A percentile compares a stretch with the other conserved stretches of the same genome.
Evolutionary conservation across 1,140 invertebrate genomes (phyloP).

Genomic region (Cyrtorhinus lividipennis): DNA sequence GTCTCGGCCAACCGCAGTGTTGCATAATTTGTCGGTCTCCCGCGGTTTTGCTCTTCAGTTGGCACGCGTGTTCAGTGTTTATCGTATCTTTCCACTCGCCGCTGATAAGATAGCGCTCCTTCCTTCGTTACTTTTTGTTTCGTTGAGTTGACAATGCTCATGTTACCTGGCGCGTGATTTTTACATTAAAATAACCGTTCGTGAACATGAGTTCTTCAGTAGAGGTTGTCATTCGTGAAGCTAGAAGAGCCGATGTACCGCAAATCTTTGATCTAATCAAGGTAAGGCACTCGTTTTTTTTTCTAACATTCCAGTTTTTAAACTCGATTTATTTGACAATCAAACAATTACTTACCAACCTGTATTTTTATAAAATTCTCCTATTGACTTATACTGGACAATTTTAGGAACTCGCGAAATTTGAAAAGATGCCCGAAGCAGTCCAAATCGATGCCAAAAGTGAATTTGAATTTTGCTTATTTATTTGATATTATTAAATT

Average conservation of each 20-base stretch:
- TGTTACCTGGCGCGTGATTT: too few relatives aligned
- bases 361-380: background rate
- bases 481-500: background rate
- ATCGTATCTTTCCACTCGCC: too few relatives aligned
- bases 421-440: slow-evolving; percentile 59
- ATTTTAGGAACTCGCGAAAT: slow-evolving; percentile 57
- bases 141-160: too few relatives aligned
- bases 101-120: too few relatives aligned
- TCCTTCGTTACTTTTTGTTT: too few relatives aligned
- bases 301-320: background rate
- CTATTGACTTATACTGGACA: background rate
- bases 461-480: too few relatives aligned
- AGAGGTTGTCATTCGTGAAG: background rate
- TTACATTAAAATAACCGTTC: too few relatives aligned
- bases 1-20: too few relatives aligned
- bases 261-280: background rate
- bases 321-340: background rate
- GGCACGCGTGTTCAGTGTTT: too few relatives aligned
- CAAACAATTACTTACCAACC: background rate
- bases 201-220: background rate
- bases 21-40: too few relatives aligned
- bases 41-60: too few relatives aligned
- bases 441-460: slow-evolving; percentile 46
- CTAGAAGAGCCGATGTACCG: background rate
- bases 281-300: background rate